Conservation (phyloP, 2,888 invertebrate species). For the Pheosia gnoma region DNA sequence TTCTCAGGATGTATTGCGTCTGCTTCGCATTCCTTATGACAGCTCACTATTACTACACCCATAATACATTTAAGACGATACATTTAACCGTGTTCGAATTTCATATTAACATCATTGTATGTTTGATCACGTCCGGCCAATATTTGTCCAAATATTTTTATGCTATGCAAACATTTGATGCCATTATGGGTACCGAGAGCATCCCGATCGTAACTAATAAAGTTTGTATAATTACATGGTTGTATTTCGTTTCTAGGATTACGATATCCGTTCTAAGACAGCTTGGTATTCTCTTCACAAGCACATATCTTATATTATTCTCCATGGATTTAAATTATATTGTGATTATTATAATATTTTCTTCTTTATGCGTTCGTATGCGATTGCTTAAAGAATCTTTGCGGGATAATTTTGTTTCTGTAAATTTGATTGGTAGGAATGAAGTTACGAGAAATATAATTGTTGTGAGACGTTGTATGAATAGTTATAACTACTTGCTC, state of each 20-base stretch:
- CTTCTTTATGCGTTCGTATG: slow-evolving; percentile 6
- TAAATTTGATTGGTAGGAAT: slow-evolving; percentile 7
- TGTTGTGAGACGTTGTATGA: slow-evolving; percentile 6
- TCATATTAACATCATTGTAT: too few species aligned
- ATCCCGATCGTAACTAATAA: too few species aligned
- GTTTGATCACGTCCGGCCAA: not conserved
- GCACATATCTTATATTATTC: not conserved
- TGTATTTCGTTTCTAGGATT: too few species aligned
- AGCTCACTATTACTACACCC: too few species aligned
- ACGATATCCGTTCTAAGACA: too few species aligned
- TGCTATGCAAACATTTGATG: slow-evolving; percentile 5
- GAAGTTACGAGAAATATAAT: not conserved
- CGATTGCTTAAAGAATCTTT: slow-evolving; percentile 1
- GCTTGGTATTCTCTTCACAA: not conserved
- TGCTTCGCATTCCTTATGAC: too few species aligned
- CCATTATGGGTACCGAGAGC: not conserved
- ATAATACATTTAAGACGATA: too few species aligned
- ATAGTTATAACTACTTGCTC: slow-evolving; percentile 9
- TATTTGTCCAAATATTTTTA: slow-evolving; percentile 5
- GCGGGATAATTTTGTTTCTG: slow-evolving; percentile 5
- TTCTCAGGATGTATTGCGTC: too few species aligned
- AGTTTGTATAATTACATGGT: too few species aligned
- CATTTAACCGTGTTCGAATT: too few species aligned
- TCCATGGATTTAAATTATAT: not conserved
- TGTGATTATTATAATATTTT: not conserved